phyloP scores from a whole-genome alignment of 2,113 vertebrate species.

The Gorsachius goisagi region DNA sequence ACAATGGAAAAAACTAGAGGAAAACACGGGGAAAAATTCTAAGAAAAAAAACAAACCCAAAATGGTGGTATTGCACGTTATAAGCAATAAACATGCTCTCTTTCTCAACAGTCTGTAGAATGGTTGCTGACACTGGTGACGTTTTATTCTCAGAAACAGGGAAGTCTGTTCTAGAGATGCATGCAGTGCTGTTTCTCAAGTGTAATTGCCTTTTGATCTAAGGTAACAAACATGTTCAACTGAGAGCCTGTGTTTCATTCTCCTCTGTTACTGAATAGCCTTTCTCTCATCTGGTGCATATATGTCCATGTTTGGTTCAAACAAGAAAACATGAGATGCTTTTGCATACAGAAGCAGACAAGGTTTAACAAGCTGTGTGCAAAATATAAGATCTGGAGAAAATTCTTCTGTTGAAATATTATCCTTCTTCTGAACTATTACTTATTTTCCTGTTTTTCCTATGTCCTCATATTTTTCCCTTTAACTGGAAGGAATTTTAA shows the following conservation, averaged over 20 bases:
- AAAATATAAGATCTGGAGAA: neutral
- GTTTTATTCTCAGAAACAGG: neutral
- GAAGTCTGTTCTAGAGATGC: neutral
- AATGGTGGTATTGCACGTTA: neutral
- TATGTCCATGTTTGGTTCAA: neutral
- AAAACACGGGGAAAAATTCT: neutral
- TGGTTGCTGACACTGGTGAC: fast-evolving
- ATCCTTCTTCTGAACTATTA: neutral
- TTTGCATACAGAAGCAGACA: neutral
- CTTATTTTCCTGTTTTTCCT: neutral
- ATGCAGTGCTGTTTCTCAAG: neutral
- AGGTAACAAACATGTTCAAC: neutral
- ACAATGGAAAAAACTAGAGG: neutral
- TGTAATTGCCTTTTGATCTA: neutral
- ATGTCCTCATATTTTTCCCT: neutral
- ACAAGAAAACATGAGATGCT: neutral
- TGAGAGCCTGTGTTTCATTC: neutral
- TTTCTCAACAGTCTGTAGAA: neutral
- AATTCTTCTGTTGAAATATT: neutral
- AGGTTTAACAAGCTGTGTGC: neutral
- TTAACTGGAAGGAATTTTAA: neutral
- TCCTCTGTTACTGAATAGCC: neutral
- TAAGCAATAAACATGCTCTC: neutral
- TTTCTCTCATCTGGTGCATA: neutral
- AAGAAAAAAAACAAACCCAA: neutral